Percentiles rank a stretch among this genome's conserved stretches.
Conservation (phyloP, 2,888 invertebrate genomes). For the Phytoseiulus persimilis region DNA sequence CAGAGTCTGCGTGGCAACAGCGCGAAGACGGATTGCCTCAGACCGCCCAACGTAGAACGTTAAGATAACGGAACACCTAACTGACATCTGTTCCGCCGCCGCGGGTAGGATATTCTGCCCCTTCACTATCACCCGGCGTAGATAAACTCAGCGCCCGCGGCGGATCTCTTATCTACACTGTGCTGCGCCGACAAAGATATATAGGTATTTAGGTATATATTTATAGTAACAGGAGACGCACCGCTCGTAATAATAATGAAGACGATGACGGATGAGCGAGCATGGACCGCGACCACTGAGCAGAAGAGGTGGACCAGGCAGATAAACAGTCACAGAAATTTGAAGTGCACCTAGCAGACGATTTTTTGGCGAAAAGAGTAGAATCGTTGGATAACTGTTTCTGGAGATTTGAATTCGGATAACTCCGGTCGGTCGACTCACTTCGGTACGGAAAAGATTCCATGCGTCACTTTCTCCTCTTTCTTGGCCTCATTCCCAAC, state of each 20-base stretch:
- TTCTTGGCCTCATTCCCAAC: too few relatives aligned
- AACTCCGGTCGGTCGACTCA: too few relatives aligned
- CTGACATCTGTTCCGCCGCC: background rate
- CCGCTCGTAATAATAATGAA: background rate
- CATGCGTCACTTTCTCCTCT: too few relatives aligned
- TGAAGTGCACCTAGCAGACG: background rate
- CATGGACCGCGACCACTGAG: background rate
- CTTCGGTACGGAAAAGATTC: too few relatives aligned
- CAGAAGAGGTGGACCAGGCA: background rate
- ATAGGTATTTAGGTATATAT: constrained; percentile 8
- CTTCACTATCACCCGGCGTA: background rate
- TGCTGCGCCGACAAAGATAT: background rate
- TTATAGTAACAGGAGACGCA: background rate
- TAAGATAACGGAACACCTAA: background rate
- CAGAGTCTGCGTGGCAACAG: background rate
- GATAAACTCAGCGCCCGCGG: background rate
- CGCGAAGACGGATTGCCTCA: background rate
- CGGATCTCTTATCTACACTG: background rate
- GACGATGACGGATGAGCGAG: background rate
- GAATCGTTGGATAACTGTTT: too few relatives aligned
- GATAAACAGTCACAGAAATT: background rate
- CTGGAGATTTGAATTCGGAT: too few relatives aligned
- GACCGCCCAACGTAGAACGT: background rate
- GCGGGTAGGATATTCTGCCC: background rate
- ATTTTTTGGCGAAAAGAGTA: too few relatives aligned